A percentile compares a stretch with the other conserved stretches of the same genome.
These are phyloP conservation scores for Erebia epiphron DNA, from an alignment of 2,888 invertebrate genomes.

Conservation along the genomic window DNA sequence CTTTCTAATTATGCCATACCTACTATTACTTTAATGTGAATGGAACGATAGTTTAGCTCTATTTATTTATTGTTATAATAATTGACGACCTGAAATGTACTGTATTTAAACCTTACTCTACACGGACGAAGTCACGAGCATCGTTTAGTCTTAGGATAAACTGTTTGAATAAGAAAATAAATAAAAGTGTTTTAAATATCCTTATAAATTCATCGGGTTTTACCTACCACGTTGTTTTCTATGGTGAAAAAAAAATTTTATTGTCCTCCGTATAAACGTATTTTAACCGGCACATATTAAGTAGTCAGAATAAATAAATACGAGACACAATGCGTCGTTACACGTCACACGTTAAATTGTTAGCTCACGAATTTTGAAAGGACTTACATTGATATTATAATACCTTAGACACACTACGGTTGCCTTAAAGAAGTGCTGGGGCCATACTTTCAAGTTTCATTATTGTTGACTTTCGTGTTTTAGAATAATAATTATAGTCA, in stretches of 20 bases:
- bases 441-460: too few relatives aligned
- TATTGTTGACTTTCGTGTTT: too few relatives aligned
- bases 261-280: slow-evolving; percentile 55
- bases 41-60: too few relatives aligned
- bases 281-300: slow-evolving; percentile 53
- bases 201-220: neutral
- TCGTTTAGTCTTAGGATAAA: too few relatives aligned
- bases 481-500: too few relatives aligned
- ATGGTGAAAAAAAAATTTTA: slow-evolving; percentile 43
- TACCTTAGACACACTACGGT: neutral
- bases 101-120: too few relatives aligned
- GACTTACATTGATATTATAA: slow-evolving; percentile 17
- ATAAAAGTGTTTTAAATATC: neutral
- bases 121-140: too few relatives aligned
- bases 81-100: too few relatives aligned
- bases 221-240: slow-evolving; percentile 4
- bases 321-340: slow-evolving; percentile 45
- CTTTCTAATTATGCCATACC: too few relatives aligned
- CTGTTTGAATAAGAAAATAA: neutral
- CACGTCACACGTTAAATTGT: slow-evolving; percentile 64
- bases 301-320: slow-evolving; percentile 50
- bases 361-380: slow-evolving; percentile 54
- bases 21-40: too few relatives aligned
- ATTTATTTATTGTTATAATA: too few relatives aligned
- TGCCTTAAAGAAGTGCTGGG: neutral